Evolutionary conservation across 2,113 vertebrate genomes (phyloP).

Genomic region (Xenus cinereus): DNA sequence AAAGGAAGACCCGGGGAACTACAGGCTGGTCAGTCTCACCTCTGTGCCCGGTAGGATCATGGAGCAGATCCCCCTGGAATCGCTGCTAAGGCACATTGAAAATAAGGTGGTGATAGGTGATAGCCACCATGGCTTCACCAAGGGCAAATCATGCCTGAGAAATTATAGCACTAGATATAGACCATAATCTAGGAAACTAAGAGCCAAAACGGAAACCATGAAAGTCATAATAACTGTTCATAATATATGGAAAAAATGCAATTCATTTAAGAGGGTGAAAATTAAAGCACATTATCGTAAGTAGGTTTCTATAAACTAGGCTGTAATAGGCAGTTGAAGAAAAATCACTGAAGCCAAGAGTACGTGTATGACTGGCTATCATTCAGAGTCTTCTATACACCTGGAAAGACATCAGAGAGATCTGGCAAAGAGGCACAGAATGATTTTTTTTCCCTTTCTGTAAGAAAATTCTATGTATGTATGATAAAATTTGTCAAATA

Average conservation of each 20-base stretch:
- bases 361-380: not conserved
- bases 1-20: too few relatives aligned
- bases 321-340: not conserved
- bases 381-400: not conserved
- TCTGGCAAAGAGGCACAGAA: not conserved
- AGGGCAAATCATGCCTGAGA: too few relatives aligned
- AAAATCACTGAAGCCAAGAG: not conserved
- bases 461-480: not conserved
- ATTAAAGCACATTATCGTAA: not conserved
- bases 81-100: too few relatives aligned
- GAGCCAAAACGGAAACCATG: not conserved
- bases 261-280: not conserved
- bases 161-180: not conserved
- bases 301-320: not conserved
- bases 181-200: not conserved
- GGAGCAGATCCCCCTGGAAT: too few relatives aligned
- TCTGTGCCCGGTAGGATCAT: too few relatives aligned
- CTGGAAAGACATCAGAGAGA: not conserved
- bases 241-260: not conserved
- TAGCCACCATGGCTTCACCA: too few relatives aligned
- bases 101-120: too few relatives aligned
- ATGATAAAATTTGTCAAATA: constrained; percentile 18
- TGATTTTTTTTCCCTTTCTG: not conserved
- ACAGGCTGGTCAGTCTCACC: too few relatives aligned
- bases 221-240: not conserved